Percentiles rank a stretch among this genome's conserved stretches.
Conservation (phyloP, 2,797 vertebrate genomes). For the Cheracebus regulus region DNA sequence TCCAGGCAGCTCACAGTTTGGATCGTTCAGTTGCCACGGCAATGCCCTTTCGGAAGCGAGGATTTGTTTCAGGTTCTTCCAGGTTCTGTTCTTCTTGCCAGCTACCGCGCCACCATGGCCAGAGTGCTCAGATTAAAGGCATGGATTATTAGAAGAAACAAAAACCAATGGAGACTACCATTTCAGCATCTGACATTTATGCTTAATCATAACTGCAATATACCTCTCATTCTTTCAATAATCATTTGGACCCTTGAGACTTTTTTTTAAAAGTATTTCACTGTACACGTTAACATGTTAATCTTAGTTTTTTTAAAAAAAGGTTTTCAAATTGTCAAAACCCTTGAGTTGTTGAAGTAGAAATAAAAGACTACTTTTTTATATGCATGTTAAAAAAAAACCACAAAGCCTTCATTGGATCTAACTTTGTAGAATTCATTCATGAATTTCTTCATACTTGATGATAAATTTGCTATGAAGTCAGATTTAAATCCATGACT, state of each 20-base stretch:
- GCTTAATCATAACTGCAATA: slow-evolving; percentile 50
- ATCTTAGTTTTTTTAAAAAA: slow-evolving; percentile 67
- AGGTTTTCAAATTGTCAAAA: slow-evolving; percentile 65
- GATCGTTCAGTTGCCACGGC: slow-evolving; percentile 96
- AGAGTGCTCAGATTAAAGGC: slow-evolving; percentile 90
- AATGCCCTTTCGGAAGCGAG: slow-evolving; percentile 94
- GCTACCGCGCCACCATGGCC: slow-evolving; percentile 96
- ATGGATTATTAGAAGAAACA: slow-evolving; percentile 56
- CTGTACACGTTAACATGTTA: slow-evolving; percentile 49
- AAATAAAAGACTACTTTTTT: slow-evolving; percentile 75
- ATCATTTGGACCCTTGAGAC: slow-evolving; percentile 58
- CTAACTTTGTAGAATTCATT: slow-evolving; percentile 67
- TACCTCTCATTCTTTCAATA: slow-evolving; percentile 56
- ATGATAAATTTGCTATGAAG: slow-evolving; percentile 71
- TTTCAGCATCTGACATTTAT: slow-evolving; percentile 58
- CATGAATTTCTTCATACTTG: slow-evolving; percentile 57
- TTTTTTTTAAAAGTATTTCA: slow-evolving; percentile 60
- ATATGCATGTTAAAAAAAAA: slow-evolving; percentile 60
- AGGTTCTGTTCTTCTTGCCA: slow-evolving; percentile 98
- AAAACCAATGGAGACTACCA: slow-evolving; percentile 48
- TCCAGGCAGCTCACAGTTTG: slow-evolving; percentile 92
- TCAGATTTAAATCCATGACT: slow-evolving; percentile 62
- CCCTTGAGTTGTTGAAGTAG: slow-evolving; percentile 52
- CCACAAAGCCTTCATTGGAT: slow-evolving; percentile 59
- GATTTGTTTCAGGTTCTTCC: slow-evolving; percentile 99